Conservation (phyloP, 2,888 invertebrate species). For the Pachymerium ferrugineum region DNA sequence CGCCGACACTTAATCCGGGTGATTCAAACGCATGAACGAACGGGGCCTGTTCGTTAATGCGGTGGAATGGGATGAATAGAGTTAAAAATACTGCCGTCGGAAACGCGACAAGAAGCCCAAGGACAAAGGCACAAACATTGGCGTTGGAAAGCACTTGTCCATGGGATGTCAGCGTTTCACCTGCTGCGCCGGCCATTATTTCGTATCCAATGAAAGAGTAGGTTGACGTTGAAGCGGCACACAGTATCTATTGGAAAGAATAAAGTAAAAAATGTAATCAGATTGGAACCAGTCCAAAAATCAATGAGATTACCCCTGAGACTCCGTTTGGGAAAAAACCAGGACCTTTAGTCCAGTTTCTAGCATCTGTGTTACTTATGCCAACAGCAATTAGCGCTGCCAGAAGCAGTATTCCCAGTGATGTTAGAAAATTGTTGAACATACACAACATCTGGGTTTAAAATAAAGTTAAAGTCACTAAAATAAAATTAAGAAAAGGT, state of each 20-base stretch:
- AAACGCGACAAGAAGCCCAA: constrained; percentile 38
- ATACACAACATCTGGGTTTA: constrained; percentile 36
- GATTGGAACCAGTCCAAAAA: neutral
- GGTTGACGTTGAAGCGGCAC: constrained; percentile 37
- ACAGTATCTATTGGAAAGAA: constrained; percentile 36
- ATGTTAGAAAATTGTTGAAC: constrained; percentile 37
- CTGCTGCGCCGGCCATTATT: constrained; percentile 36
- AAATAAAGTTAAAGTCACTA: neutral
- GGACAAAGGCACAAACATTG: constrained; percentile 37
- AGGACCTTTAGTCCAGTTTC: constrained; percentile 39
- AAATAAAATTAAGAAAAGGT: neutral
- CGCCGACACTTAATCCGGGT: constrained; percentile 34
- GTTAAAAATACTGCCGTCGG: constrained; percentile 36
- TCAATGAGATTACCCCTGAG: constrained; percentile 36
- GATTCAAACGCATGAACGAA: constrained; percentile 37
- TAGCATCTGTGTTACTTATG: constrained; percentile 37
- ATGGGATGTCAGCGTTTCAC: constrained; percentile 34
- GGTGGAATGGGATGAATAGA: constrained; percentile 37
- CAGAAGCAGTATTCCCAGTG: constrained; percentile 38
- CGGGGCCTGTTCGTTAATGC: constrained; percentile 36
- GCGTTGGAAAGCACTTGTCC: constrained; percentile 36
- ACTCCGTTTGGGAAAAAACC: constrained; percentile 40
- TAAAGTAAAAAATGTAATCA: neutral
- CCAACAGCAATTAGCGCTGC: constrained; percentile 38
- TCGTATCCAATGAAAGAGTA: constrained; percentile 40